Percentiles rank a stretch among this genome's conserved stretches.
These are phyloP conservation scores for Microtus oregoni DNA, from an alignment of 2,113 vertebrate genomes.

Conservation along the genomic window DNA sequence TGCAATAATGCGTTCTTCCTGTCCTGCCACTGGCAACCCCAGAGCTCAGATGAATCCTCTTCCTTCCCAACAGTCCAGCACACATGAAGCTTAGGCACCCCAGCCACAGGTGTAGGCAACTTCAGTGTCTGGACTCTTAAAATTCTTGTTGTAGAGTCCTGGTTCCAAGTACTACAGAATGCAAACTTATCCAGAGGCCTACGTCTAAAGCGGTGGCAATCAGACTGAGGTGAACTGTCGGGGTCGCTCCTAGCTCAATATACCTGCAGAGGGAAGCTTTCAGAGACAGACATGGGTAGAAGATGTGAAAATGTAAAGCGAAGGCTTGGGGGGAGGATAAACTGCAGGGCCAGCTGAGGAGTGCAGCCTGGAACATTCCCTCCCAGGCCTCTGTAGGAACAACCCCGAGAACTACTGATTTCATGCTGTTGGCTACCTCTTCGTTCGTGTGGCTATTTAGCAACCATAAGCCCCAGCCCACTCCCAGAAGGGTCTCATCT, in stretches of 20 bases:
- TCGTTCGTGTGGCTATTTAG: background rate
- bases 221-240: background rate
- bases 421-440: too few relatives aligned
- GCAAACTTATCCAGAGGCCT: background rate
- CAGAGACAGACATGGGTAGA: background rate
- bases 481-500: background rate
- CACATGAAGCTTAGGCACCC: background rate
- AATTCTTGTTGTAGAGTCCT: background rate
- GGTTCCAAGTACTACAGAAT: background rate
- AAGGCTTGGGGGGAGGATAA: background rate
- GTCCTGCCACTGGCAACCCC: too few relatives aligned
- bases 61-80: background rate
- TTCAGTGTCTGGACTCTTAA: background rate
- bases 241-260: background rate
- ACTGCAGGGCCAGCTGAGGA: background rate
- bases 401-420: background rate
- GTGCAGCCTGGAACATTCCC: too few relatives aligned
- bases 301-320: accelerated
- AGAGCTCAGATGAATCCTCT: background rate
- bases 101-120: background rate
- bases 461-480: background rate
- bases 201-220: background rate
- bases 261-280: background rate
- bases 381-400: background rate
- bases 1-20: background rate